Conservation (phyloP, 2,797 vertebrate genomes). For the Octomys mimax region DNA sequence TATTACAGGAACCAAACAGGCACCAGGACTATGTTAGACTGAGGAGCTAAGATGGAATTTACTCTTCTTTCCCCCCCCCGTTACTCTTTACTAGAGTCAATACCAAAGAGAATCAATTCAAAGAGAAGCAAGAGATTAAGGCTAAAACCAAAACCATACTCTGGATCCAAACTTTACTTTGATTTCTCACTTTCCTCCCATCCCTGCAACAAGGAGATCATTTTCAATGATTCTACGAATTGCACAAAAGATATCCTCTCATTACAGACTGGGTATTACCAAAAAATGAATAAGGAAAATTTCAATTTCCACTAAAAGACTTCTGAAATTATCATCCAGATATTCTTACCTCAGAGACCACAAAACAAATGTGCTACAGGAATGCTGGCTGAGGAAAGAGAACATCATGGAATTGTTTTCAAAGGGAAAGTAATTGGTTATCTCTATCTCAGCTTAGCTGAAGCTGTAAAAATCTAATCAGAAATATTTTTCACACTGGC, state of each 20-base stretch:
- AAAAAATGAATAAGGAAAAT: constrained; percentile 61
- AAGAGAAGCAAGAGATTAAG: not conserved
- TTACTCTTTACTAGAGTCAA: not conserved
- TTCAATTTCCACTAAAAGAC: constrained; percentile 67
- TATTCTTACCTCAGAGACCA: constrained; percentile 63
- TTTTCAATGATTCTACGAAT: constrained; percentile 35
- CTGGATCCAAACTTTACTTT: constrained; percentile 8
- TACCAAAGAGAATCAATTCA: not conserved
- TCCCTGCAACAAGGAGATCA: not conserved
- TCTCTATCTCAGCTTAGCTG: constrained; percentile 68
- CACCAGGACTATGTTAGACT: not conserved
- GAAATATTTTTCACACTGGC: constrained; percentile 68
- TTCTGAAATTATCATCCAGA: constrained; percentile 62
- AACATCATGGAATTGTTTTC: constrained; percentile 66
- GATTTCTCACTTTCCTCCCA: not conserved
- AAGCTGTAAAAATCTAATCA: constrained; percentile 68
- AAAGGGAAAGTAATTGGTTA: constrained; percentile 76
- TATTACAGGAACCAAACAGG: not conserved
- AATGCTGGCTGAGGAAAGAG: constrained; percentile 47
- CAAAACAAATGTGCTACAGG: constrained; percentile 62
- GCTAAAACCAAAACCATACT: constrained; percentile 18
- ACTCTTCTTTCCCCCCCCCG: not conserved
- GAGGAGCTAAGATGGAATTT: not conserved
- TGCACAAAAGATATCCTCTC: constrained; percentile 10
- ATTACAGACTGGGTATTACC: constrained; percentile 21